phyloP scores from a whole-genome alignment of 2,888 invertebrate genomes.

The Rhagophthalmus giganteus region DNA sequence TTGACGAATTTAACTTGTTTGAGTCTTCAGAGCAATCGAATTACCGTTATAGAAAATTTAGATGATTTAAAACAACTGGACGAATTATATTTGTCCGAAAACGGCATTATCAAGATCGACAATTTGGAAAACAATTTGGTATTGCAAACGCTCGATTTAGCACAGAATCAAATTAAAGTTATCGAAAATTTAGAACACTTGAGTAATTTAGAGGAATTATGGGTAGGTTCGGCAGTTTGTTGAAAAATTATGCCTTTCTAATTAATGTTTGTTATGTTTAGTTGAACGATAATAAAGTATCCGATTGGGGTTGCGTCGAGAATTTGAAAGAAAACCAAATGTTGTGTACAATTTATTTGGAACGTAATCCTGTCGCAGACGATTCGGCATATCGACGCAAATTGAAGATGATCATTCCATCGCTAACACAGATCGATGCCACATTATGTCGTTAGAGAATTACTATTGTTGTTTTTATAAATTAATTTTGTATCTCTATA shows the following conservation, averaged over 20 bases:
- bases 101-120: conserved; percentile 87
- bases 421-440: conserved; percentile 92
- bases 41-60: conserved; percentile 87
- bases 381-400: conserved; percentile 90
- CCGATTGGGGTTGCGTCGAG: conserved; percentile 84
- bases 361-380: conserved; percentile 84
- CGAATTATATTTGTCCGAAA: conserved; percentile 88
- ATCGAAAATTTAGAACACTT: conserved; percentile 82
- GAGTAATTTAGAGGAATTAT: conserved; percentile 84
- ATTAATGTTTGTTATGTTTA: no score
- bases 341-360: conserved; percentile 86
- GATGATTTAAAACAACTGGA: conserved; percentile 73
- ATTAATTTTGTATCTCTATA: no score
- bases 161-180: conserved; percentile 79
- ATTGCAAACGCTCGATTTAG: conserved; percentile 87
- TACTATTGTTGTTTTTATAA: neutral
- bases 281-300: conserved; percentile 89
- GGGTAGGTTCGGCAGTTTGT: conserved; percentile 66
- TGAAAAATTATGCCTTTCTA: conserved; percentile 1
- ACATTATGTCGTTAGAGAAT: conserved; percentile 82
- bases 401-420: conserved; percentile 83
- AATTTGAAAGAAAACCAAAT: conserved; percentile 68
- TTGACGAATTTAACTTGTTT: conserved; percentile 78
- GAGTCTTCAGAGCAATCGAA: conserved; percentile 93
- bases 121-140: conserved; percentile 72